These are phyloP conservation scores for Drosophila orosa DNA, from an alignment of 1,140 invertebrate genomes.

Conservation along the genomic window DNA sequence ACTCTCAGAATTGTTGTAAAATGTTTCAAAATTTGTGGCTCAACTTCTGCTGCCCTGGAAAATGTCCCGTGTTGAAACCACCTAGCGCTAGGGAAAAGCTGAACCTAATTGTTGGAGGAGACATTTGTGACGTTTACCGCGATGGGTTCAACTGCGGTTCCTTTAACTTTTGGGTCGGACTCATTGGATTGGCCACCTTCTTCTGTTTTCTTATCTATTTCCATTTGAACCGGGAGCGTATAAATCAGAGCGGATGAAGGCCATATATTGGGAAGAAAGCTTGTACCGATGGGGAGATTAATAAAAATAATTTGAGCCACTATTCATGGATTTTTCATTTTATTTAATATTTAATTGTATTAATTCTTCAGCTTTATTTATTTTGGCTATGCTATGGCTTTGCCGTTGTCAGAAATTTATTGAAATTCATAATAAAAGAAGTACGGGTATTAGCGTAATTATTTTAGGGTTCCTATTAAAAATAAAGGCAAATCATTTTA, in stretches of 20 bases:
- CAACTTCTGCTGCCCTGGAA: not conserved
- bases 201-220: conserved; percentile 21
- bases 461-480: too few relatives aligned
- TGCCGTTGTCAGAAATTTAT: too few relatives aligned
- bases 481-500: too few relatives aligned
- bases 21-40: conserved; percentile 28
- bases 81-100: conserved; percentile 13
- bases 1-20: conserved; percentile 7
- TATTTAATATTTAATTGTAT: not conserved
- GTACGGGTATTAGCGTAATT: too few relatives aligned
- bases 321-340: fast-evolving
- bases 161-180: conserved; percentile 16
- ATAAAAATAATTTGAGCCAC: conserved; percentile 11
- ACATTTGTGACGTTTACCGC: conserved; percentile 45
- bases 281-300: not conserved
- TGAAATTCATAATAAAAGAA: too few relatives aligned
- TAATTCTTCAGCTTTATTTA: too few relatives aligned
- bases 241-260: not conserved
- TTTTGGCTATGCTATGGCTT: too few relatives aligned
- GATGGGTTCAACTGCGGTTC: conserved; percentile 41
- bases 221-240: conserved; percentile 18
- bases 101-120: conserved; percentile 5
- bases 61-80: conserved; percentile 5
- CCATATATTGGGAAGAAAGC: not conserved
- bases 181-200: conserved; percentile 39